These are phyloP conservation scores for Cheirogaleus medius DNA, from an alignment of 2,113 vertebrate genomes.

Conservation along the genomic window DNA sequence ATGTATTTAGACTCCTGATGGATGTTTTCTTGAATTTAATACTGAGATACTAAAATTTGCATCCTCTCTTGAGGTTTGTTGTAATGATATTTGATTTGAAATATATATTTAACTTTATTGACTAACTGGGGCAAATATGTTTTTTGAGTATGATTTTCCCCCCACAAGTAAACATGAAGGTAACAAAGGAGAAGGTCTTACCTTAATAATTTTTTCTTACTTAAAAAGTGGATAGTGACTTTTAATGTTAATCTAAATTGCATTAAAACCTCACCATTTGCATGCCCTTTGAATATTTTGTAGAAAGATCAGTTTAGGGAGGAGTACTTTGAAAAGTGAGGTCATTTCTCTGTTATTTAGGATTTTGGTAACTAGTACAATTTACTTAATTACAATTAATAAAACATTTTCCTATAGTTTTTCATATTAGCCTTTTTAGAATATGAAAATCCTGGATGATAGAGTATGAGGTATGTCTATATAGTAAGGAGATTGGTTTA, in stretches of 20 bases:
- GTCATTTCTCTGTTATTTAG: neutral
- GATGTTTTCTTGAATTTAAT: neutral
- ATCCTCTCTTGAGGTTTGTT: constrained; percentile 10
- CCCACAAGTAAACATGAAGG: constrained; percentile 85
- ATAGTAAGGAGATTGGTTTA: neutral
- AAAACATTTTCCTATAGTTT: neutral
- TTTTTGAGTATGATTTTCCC: constrained; percentile 46
- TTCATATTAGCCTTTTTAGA: neutral
- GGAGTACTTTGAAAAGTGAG: constrained; percentile 21
- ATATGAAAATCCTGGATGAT: neutral
- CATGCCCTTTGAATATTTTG: constrained; percentile 49
- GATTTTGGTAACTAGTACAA: constrained; percentile 23
- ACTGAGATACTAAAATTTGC: neutral
- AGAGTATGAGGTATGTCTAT: neutral
- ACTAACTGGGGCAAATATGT: neutral
- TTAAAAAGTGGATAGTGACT: neutral
- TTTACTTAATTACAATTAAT: constrained; percentile 23
- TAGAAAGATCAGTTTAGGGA: constrained; percentile 7
- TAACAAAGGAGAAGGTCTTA: constrained; percentile 75
- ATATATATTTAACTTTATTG: neutral
- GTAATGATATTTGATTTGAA: constrained; percentile 24
- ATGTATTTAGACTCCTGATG: neutral
- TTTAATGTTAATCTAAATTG: constrained; percentile 25
- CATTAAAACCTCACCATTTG: constrained; percentile 29
- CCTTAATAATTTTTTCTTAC: constrained; percentile 45